These are phyloP conservation scores for Lasioglossum leucozonium DNA, from an alignment of 2,888 invertebrate genomes.

Conservation along the genomic window DNA sequence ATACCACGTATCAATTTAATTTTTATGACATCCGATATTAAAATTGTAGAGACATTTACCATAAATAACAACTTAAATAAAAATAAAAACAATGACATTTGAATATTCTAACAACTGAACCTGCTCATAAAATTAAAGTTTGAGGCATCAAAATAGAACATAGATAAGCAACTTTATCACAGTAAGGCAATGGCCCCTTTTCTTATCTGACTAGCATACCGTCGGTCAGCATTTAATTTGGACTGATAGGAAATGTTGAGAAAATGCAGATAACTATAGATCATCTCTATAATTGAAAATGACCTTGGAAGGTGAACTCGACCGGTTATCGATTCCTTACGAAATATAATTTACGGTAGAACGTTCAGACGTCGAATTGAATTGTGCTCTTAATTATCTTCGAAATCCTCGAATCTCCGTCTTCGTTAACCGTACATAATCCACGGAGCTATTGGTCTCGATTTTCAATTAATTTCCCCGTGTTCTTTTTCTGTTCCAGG, in stretches of 20 bases:
- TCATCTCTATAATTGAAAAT: background rate
- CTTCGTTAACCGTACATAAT: background rate
- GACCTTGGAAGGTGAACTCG: background rate
- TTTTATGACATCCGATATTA: background rate
- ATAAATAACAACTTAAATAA: background rate
- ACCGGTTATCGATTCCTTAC: background rate
- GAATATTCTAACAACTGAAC: no score
- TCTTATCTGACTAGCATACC: background rate
- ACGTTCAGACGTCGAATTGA: background rate
- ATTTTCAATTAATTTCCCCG: background rate
- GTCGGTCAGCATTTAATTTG: background rate
- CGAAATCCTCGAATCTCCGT: background rate
- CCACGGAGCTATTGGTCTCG: background rate
- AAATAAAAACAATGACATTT: no score
- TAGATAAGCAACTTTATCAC: background rate
- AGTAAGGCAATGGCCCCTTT: background rate
- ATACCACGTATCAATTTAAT: background rate
- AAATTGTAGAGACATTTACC: background rate
- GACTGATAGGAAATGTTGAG: background rate
- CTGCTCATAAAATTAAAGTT: background rate
- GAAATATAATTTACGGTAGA: background rate
- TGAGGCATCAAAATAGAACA: background rate
- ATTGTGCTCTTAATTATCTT: background rate
- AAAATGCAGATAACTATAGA: background rate
- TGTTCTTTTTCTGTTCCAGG: constrained; percentile 45